These are phyloP conservation scores for Loxodonta africana DNA, from an alignment of 2,113 vertebrate genomes.

Conservation along the genomic window DNA sequence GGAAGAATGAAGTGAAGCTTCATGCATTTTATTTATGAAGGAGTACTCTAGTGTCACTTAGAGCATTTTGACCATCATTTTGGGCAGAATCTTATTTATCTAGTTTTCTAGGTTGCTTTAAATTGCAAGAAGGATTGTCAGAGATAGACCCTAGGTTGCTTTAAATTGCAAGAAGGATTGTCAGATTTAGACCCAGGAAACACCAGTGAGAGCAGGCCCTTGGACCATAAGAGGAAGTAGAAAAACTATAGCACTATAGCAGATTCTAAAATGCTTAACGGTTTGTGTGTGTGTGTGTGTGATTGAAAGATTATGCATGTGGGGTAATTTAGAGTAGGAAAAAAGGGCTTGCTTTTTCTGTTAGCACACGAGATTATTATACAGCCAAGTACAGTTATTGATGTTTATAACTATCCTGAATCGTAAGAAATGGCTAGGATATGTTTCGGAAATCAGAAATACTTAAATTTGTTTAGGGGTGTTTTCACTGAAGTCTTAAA, in stretches of 20 bases:
- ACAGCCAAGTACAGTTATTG: background rate
- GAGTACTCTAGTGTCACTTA: background rate
- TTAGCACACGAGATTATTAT: background rate
- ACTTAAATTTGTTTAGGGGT: slow-evolving; percentile 23
- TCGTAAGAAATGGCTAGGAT: slow-evolving; percentile 4
- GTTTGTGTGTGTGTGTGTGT: background rate
- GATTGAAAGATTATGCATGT: background rate
- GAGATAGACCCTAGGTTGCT: background rate
- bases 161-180: background rate
- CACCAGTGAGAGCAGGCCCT: background rate
- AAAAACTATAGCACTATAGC: background rate
- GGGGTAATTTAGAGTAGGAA: background rate
- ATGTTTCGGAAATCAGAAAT: slow-evolving; percentile 11
- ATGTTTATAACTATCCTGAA: slow-evolving; percentile 1
- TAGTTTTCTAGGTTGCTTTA: background rate
- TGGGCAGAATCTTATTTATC: background rate
- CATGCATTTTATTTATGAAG: background rate
- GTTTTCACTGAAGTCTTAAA: slow-evolving; percentile 32
- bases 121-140: background rate
- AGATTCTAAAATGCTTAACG: background rate
- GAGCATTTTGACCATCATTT: slow-evolving; percentile 30
- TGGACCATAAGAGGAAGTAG: background rate
- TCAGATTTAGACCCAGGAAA: background rate
- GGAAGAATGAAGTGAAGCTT: background rate
- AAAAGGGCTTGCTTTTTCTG: background rate